A percentile compares a stretch with the other conserved stretches of the same genome.
Conservation (phyloP, 1,140 invertebrate genomes). For the Scylla paramamosain region DNA sequence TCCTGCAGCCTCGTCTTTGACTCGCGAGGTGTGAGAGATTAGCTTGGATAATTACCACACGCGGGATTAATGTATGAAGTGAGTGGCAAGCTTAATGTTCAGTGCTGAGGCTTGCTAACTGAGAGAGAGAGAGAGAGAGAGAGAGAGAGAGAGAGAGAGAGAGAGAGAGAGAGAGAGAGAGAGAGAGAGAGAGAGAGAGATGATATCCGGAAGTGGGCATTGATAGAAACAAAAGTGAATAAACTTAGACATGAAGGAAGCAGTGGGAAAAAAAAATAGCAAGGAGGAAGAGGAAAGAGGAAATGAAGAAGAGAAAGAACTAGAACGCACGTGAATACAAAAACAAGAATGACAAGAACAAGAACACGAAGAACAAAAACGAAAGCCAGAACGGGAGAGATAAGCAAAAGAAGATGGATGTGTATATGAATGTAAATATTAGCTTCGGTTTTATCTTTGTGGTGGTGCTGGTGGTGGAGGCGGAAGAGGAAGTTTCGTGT, state of each 20-base stretch:
- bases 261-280: neutral
- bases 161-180: slow-evolving; percentile 22
- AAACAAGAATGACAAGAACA: no score
- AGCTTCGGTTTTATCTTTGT: no score
- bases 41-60: neutral
- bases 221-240: neutral
- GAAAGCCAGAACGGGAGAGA: neutral
- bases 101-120: neutral
- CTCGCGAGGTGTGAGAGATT: neutral
- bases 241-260: no score
- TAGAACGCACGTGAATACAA: no score
- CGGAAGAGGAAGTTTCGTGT: no score
- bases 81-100: neutral
- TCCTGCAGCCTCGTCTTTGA: neutral
- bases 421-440: neutral
- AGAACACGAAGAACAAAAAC: neutral
- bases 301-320: neutral
- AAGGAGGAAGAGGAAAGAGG: neutral
- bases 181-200: neutral
- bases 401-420: neutral
- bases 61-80: neutral
- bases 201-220: neutral
- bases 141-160: slow-evolving; percentile 45
- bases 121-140: slow-evolving; percentile 8
- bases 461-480: no score